These are phyloP conservation scores for Anolis sagrei DNA, from an alignment of 2,113 vertebrate species.

Conservation along the genomic window DNA sequence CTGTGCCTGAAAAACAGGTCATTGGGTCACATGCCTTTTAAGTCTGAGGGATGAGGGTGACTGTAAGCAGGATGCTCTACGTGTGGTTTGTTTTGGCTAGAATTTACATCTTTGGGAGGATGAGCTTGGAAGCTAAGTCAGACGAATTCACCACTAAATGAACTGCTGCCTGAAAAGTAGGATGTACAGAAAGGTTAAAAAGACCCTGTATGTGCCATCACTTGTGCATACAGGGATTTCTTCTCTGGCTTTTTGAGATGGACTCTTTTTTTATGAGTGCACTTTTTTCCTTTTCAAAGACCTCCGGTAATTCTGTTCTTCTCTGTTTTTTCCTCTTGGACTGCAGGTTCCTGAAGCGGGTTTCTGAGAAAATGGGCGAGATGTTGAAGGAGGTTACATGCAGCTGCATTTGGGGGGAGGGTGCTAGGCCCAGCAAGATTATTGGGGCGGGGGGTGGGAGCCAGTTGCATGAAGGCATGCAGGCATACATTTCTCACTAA, in stretches of 20 bases:
- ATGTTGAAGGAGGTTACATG: conserved; percentile 96
- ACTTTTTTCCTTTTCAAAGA: conserved; percentile 71
- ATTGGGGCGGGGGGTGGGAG: conserved; percentile 55
- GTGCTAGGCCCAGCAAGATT: conserved; percentile 71
- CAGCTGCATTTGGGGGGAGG: conserved; percentile 83
- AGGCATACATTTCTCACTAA: conserved; percentile 85
- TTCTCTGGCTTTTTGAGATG: conserved; percentile 54
- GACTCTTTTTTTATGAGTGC: conserved; percentile 65
- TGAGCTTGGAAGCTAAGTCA: conserved; percentile 15
- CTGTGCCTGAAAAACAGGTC: not conserved
- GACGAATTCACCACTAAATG: conserved; percentile 8
- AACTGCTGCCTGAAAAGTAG: not conserved
- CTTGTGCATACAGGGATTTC: conserved; percentile 51
- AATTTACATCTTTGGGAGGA: conserved; percentile 30
- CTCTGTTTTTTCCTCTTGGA: conserved; percentile 91
- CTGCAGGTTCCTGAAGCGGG: conserved; percentile 99
- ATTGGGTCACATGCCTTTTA: not conserved
- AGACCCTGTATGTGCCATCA: conserved; percentile 16
- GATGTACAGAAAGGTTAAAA: conserved; percentile 23
- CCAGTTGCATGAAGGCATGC: conserved; percentile 96
- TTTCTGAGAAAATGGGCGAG: conserved; percentile 96
- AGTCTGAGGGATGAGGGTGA: not conserved
- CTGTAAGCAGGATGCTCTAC: not conserved
- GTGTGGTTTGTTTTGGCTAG: conserved; percentile 5
- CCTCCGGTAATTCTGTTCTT: conserved; percentile 86